Evolutionary conservation across 2,797 vertebrate genomes (phyloP).

Genomic region (Holocentrus rufus): DNA sequence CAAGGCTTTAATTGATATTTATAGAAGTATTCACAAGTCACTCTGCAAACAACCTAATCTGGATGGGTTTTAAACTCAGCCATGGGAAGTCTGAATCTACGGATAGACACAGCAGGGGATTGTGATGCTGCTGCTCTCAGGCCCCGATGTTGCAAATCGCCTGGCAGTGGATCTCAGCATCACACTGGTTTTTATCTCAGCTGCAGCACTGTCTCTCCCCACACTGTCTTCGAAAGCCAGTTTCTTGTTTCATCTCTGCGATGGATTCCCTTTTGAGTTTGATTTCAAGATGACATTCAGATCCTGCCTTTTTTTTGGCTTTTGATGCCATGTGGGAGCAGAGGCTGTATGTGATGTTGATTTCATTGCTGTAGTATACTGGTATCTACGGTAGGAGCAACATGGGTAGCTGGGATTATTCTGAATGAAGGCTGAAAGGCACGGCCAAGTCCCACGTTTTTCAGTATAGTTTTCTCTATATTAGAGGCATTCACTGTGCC

Average conservation of each 20-base stretch:
- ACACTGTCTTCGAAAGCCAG: constrained; percentile 16
- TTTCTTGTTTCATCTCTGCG: constrained; percentile 15
- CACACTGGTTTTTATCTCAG: constrained; percentile 44
- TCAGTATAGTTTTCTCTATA: constrained; percentile 7
- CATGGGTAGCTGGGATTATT: background rate
- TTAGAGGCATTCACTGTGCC: constrained; percentile 12
- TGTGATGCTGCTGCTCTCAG: constrained; percentile 27
- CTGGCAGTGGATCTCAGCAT: constrained; percentile 37
- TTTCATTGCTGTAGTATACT: background rate
- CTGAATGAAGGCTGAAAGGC: background rate
- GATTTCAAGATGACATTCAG: background rate
- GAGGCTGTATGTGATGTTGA: constrained; percentile 7
- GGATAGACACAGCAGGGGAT: constrained; percentile 34
- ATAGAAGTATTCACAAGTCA: constrained; percentile 20
- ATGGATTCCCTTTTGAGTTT: background rate
- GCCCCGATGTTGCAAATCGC: constrained; percentile 30
- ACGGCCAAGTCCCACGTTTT: constrained; percentile 7
- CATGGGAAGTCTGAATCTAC: constrained; percentile 35
- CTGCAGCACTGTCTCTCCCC: background rate
- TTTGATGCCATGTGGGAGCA: background rate
- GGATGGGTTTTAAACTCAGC: constrained; percentile 35
- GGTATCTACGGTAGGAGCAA: background rate
- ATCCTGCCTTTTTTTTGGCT: constrained; percentile 17
- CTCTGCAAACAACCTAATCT: constrained; percentile 36
- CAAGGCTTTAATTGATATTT: background rate